Evolutionary conservation across 2,797 vertebrate species (phyloP).

Genomic region (Linurgus olivaceus): DNA sequence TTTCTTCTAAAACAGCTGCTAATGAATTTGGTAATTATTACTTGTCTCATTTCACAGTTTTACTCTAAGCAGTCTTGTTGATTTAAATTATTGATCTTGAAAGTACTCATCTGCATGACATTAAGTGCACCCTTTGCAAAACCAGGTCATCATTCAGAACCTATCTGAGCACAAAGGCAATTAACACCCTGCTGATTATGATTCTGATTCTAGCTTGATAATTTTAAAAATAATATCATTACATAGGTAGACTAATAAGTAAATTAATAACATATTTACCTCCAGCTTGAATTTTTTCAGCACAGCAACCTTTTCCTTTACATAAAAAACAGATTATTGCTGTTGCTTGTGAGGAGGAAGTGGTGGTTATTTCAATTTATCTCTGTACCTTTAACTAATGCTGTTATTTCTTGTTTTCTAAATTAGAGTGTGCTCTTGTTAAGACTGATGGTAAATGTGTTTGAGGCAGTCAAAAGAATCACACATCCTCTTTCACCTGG

Average conservation of each 20-base stretch:
- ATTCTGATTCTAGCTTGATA: not conserved
- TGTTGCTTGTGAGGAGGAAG: slow-evolving; percentile 63
- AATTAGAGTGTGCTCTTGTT: not conserved
- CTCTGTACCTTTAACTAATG: not conserved
- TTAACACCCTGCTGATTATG: not conserved
- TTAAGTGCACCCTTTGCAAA: not conserved
- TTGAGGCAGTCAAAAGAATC: not conserved
- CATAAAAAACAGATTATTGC: not conserved
- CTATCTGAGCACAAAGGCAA: not conserved
- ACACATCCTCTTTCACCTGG: not conserved
- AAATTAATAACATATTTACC: not conserved
- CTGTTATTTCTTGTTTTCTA: slow-evolving; percentile 13
- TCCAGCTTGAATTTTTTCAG: not conserved
- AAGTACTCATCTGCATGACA: not conserved
- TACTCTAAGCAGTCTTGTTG: not conserved
- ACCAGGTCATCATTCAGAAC: not conserved
- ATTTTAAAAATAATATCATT: not conserved
- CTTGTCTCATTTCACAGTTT: not conserved
- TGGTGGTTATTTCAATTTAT: slow-evolving; percentile 32
- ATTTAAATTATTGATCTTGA: not conserved
- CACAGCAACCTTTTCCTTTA: not conserved
- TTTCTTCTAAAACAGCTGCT: not conserved
- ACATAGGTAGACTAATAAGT: not conserved
- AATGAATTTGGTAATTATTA: not conserved
- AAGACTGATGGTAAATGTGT: not conserved